A percentile compares a stretch with the other conserved stretches of the same genome.
Conservation (phyloP, 1,140 invertebrate species). For the Spodoptera litura region DNA sequence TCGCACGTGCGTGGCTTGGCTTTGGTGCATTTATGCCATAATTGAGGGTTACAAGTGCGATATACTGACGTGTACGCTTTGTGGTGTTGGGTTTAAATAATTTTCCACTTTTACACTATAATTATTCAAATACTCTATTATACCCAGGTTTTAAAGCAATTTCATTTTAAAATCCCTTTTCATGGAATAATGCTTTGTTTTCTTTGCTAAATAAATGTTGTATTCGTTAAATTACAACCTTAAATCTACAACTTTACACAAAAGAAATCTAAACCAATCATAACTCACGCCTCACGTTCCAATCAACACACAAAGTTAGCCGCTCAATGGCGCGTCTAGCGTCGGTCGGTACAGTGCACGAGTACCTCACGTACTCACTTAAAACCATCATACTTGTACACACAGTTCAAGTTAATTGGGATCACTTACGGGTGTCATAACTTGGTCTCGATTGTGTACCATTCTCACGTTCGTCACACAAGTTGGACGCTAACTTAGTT, state of each 20-base stretch:
- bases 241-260: background rate
- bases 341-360: background rate
- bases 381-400: constrained; percentile 14
- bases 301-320: background rate
- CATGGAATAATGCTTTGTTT: no score
- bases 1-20: background rate
- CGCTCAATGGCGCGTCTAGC: constrained; percentile 1
- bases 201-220: no score
- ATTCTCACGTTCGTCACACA: constrained; percentile 33
- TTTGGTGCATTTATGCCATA: constrained; percentile 5
- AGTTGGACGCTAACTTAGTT: constrained; percentile 25
- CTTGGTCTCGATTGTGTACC: constrained; percentile 22
- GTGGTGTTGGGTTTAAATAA: background rate
- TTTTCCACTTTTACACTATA: no score
- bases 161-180: no score
- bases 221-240: no score
- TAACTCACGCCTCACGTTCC: background rate
- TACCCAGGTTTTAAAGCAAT: no score
- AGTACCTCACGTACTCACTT: constrained; percentile 21
- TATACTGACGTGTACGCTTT: background rate
- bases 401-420: constrained; percentile 32
- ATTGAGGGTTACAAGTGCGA: background rate
- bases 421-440: constrained; percentile 41
- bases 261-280: background rate
- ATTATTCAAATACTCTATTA: no score